phyloP scores from a whole-genome alignment of 2,113 vertebrate genomes.

The Mormyrus lacerda region DNA sequence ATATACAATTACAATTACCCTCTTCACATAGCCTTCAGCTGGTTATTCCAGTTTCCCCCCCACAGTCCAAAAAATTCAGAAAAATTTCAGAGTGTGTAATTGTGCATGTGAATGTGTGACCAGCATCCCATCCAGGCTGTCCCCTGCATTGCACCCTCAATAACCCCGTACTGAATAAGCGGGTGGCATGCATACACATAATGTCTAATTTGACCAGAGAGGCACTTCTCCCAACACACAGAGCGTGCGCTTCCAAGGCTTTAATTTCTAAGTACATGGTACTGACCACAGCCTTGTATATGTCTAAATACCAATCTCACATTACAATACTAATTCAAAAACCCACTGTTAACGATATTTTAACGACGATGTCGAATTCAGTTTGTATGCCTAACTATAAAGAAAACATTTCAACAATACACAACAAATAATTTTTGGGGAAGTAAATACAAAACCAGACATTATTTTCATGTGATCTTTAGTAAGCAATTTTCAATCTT shows the following conservation, averaged over 20 bases:
- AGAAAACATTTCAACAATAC: background rate
- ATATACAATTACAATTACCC: background rate
- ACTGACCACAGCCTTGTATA: background rate
- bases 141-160: background rate
- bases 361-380: background rate
- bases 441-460: background rate
- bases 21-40: background rate
- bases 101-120: background rate
- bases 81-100: background rate
- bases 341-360: background rate
- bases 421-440: background rate
- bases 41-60: background rate
- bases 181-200: background rate
- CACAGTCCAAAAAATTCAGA: background rate
- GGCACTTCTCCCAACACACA: background rate
- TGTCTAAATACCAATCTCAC: background rate
- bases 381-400: background rate
- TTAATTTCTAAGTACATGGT: background rate
- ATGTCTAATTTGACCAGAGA: background rate
- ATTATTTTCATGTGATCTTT: background rate
- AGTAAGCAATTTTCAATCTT: background rate
- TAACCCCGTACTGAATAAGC: background rate
- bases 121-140: background rate
- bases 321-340: background rate
- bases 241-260: background rate